Conservation (phyloP, 2,797 vertebrate genomes). For the Neopelma chrysocephalum region DNA sequence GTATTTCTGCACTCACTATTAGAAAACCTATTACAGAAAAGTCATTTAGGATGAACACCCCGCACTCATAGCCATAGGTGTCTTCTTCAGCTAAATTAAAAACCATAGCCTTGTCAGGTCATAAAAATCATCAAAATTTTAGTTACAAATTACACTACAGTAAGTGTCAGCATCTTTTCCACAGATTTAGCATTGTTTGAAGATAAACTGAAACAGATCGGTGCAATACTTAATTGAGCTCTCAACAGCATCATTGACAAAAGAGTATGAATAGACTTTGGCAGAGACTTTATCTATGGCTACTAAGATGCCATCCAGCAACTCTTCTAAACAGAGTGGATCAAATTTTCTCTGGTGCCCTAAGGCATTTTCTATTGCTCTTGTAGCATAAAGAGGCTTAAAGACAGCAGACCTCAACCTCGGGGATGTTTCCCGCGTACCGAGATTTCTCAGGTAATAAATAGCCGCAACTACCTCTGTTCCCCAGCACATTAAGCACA, state of each 20-base stretch:
- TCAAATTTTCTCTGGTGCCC: not conserved
- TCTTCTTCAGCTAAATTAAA: slow-evolving; percentile 22
- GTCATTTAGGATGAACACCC: slow-evolving; percentile 43
- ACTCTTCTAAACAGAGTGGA: not conserved
- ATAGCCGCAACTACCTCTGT: not conserved
- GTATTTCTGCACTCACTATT: not conserved
- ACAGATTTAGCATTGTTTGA: slow-evolving; percentile 43
- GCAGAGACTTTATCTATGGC: not conserved
- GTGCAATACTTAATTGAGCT: slow-evolving; percentile 18
- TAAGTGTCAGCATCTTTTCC: slow-evolving; percentile 37
- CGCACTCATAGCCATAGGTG: not conserved
- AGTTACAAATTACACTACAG: not conserved
- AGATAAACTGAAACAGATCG: slow-evolving; percentile 30
- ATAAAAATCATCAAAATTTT: slow-evolving; percentile 32
- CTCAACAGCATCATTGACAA: slow-evolving; percentile 6
- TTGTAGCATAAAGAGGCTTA: slow-evolving; percentile 17
- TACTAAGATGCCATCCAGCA: not conserved
- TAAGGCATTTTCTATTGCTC: slow-evolving; percentile 8
- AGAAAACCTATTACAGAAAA: slow-evolving; percentile 50
- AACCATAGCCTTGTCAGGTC: not conserved
- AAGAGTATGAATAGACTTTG: slow-evolving; percentile 1
- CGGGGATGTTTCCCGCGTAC: not conserved
- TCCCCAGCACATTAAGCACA: not conserved
- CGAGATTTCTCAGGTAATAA: slow-evolving; percentile 21
- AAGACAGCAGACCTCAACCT: slow-evolving; percentile 34